phyloP scores from a whole-genome alignment of 2,888 invertebrate species.

The Amaurobius ferox region DNA sequence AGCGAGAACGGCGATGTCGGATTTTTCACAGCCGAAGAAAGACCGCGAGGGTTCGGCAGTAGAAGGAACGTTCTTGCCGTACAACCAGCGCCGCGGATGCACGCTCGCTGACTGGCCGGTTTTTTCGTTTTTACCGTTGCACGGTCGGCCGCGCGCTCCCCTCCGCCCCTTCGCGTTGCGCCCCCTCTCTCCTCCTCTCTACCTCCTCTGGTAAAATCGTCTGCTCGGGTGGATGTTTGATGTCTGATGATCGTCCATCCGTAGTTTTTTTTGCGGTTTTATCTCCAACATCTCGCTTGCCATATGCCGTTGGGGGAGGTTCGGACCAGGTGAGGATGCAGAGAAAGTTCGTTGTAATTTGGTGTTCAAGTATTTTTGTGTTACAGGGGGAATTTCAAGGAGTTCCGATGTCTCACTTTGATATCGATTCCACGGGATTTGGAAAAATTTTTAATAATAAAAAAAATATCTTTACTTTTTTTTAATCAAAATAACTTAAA shows the following conservation, averaged over 20 bases:
- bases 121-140: slow-evolving; percentile 65
- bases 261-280: not conserved
- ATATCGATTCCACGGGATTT: no score
- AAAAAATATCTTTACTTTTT: no score
- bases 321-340: not conserved
- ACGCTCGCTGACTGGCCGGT: slow-evolving; percentile 62
- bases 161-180: not conserved
- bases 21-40: not conserved
- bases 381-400: no score
- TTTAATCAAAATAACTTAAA: no score
- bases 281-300: not conserved
- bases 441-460: no score
- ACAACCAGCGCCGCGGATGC: slow-evolving; percentile 33
- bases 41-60: not conserved
- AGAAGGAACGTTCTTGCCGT: not conserved
- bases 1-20: not conserved
- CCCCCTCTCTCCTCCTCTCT: slow-evolving; percentile 4
- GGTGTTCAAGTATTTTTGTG: not conserved
- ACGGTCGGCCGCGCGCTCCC: not conserved
- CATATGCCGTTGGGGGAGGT: slow-evolving; percentile 3
- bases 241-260: slow-evolving; percentile 14
- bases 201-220: not conserved
- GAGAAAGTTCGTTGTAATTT: not conserved
- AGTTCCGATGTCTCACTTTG: no score
- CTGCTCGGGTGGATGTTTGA: not conserved